A percentile compares a stretch with the other conserved stretches of the same genome.
phyloP scores from a whole-genome alignment of 2,888 invertebrate species.

The Trypoxylon attenuatum region DNA sequence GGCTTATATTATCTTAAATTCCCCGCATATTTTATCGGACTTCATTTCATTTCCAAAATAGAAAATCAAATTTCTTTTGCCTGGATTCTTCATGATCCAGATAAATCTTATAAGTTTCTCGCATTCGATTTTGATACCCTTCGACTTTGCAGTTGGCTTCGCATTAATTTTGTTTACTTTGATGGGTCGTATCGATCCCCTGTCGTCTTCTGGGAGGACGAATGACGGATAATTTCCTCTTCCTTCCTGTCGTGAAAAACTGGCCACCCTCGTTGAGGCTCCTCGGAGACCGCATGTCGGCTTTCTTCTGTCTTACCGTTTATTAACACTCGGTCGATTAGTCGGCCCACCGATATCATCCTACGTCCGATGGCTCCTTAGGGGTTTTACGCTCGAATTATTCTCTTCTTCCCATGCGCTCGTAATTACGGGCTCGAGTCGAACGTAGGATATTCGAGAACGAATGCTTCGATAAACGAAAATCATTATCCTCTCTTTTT shows the following conservation, averaged over 20 bases:
- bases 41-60: constrained; percentile 54
- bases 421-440: constrained; percentile 19
- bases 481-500: not conserved
- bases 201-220: constrained; percentile 14
- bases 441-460: not conserved
- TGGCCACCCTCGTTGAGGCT: constrained; percentile 11
- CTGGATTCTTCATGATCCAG: constrained; percentile 65
- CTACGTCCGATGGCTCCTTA: constrained; percentile 38
- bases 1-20: constrained; percentile 63
- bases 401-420: constrained; percentile 33
- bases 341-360: constrained; percentile 40
- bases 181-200: constrained; percentile 54
- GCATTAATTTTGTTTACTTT: constrained; percentile 49
- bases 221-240: constrained; percentile 58
- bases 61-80: constrained; percentile 63
- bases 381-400: constrained; percentile 48
- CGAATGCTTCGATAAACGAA: constrained; percentile 1
- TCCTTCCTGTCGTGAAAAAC: constrained; percentile 18
- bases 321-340: constrained; percentile 59
- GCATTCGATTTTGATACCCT: not conserved
- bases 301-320: constrained; percentile 46
- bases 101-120: constrained; percentile 52
- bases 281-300: constrained; percentile 45
- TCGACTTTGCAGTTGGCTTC: constrained; percentile 49
- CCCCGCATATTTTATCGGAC: constrained; percentile 62